Percentiles rank a stretch among this genome's conserved stretches.
Evolutionary conservation across 2,888 invertebrate species (phyloP).

Genomic region (Cactoblastis cactorum): DNA sequence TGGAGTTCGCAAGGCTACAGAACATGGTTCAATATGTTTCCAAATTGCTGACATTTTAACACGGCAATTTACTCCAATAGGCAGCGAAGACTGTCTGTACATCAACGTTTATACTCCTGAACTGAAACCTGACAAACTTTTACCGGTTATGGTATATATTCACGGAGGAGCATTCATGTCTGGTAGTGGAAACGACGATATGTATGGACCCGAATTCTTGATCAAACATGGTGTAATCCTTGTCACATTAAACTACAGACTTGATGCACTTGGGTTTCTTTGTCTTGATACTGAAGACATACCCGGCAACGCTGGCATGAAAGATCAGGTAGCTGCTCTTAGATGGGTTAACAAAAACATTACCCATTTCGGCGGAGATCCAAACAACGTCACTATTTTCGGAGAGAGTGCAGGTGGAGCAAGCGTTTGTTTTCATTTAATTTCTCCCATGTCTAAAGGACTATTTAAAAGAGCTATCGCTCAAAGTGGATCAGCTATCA

Average conservation of each 20-base stretch:
- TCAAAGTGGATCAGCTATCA: constrained; percentile 82
- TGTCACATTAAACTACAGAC: constrained; percentile 44
- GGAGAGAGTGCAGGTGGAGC: constrained; percentile 50
- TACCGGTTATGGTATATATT: constrained; percentile 49
- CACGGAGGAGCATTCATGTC: constrained; percentile 36
- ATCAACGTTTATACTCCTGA: constrained; percentile 52
- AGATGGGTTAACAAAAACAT: constrained; percentile 47
- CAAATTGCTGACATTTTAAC: constrained; percentile 29
- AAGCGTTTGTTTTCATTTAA: constrained; percentile 36
- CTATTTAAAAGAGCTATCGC: constrained; percentile 73
- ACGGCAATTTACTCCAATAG: constrained; percentile 20
- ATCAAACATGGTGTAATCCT: constrained; percentile 37
- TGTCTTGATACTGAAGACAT: constrained; percentile 38
- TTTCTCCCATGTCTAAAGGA: constrained; percentile 52
- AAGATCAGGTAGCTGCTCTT: constrained; percentile 46
- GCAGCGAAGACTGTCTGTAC: constrained; percentile 52
- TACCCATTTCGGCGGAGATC: constrained; percentile 42
- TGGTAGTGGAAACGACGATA: constrained; percentile 36
- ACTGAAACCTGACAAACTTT: constrained; percentile 24
- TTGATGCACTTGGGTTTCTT: constrained; percentile 43
- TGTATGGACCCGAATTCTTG: constrained; percentile 41
- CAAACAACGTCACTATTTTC: constrained; percentile 43
- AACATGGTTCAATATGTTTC: constrained; percentile 39
- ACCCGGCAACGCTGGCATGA: constrained; percentile 49
- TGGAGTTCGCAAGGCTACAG: constrained; percentile 42